phyloP scores from a whole-genome alignment of 2,888 invertebrate species.

The Melangyna quadrimaculata region DNA sequence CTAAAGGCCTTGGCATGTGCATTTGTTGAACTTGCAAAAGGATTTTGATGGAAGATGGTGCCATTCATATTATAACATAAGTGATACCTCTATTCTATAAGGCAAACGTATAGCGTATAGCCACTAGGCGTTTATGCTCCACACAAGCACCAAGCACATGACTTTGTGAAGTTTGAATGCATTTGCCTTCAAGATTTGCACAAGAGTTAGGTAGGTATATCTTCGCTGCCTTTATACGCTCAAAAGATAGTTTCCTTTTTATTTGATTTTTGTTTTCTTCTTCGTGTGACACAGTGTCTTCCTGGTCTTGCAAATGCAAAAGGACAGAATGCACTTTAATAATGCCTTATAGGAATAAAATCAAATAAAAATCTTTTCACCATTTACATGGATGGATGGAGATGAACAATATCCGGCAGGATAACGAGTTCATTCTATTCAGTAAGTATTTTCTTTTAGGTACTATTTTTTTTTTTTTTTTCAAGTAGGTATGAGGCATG shows the following conservation, averaged over 20 bases:
- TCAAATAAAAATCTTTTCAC: conserved; percentile 43
- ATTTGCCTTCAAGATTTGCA: conserved; percentile 33
- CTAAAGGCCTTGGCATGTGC: neutral
- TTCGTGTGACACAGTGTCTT: conserved; percentile 3
- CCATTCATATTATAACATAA: neutral
- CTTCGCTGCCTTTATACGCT: neutral
- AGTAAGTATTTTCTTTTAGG: neutral
- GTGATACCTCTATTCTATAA: neutral
- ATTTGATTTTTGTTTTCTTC: neutral
- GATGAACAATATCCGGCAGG: conserved; percentile 39
- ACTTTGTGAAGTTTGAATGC: conserved; percentile 42
- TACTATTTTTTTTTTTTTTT: neutral
- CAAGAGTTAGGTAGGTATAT: conserved; percentile 17
- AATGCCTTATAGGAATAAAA: conserved; percentile 37
- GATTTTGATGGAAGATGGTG: conserved; percentile 2
- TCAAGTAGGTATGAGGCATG: too few species aligned
- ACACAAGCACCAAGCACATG: neutral
- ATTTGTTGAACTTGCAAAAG: conserved; percentile 8
- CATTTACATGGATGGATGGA: conserved; percentile 28
- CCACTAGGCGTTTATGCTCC: conserved; percentile 1
- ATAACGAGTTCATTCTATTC: conserved; percentile 8
- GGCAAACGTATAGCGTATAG: neutral
- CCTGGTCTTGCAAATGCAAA: conserved; percentile 8
- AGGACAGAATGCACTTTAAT: conserved; percentile 52
- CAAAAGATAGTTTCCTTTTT: conserved; percentile 2